Conservation (phyloP, 2,113 vertebrate species). For the Tachysurus fulvidraco region DNA sequence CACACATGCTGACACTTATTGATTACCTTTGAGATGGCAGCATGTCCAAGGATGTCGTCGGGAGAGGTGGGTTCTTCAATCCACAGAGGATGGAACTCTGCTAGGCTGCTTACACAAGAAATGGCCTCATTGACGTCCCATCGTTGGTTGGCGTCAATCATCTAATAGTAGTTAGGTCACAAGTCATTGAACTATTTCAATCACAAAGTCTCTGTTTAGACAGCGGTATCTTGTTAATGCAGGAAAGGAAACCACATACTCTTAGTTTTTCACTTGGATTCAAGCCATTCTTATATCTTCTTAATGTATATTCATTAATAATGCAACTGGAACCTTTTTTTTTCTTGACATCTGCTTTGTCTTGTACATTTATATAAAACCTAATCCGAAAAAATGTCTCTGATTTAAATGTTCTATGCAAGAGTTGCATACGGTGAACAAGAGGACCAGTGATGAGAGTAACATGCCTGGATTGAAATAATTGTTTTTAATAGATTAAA, state of each 20-base stretch:
- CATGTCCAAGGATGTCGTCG: conserved; percentile 80
- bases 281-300: neutral
- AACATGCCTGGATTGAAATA: neutral
- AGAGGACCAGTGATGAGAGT: neutral
- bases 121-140: conserved; percentile 79
- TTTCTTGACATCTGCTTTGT: neutral
- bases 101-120: conserved; percentile 73
- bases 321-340: neutral
- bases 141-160: conserved; percentile 82
- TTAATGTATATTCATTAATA: neutral
- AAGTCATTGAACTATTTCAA: neutral
- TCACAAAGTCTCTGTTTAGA: conserved; percentile 5
- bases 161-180: conserved; percentile 63
- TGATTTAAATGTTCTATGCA: neutral
- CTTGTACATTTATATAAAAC: neutral
- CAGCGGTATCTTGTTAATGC: neutral
- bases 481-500: no score
- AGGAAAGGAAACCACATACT: neutral
- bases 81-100: conserved; percentile 78
- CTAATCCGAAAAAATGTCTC: neutral
- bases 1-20: conserved; percentile 4
- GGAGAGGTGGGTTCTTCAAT: conserved; percentile 82
- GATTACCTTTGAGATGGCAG: conserved; percentile 75
- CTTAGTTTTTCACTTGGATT: neutral
- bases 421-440: neutral